Evolutionary conservation across 2,797 vertebrate species (phyloP).

Genomic region (Podarcis lilfordi): DNA sequence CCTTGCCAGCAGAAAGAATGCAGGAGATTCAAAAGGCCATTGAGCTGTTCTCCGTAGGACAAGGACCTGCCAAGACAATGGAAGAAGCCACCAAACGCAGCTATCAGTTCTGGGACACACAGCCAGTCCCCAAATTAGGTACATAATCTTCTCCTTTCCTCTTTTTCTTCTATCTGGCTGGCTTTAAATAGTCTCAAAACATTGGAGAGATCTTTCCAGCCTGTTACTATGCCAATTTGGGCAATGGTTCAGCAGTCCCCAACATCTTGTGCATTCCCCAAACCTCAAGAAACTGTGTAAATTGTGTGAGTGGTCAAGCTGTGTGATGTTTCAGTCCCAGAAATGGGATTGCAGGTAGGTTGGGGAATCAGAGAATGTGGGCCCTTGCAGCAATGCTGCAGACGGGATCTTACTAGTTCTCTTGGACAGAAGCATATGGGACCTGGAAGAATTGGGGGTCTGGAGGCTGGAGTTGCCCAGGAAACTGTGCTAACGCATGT

Average conservation of each 20-base stretch:
- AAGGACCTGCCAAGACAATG: constrained; percentile 98
- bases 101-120: constrained; percentile 99
- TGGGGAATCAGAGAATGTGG: background rate
- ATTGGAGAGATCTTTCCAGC: background rate
- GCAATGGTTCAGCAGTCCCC: background rate
- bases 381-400: background rate
- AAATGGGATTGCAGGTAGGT: background rate
- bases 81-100: constrained; percentile 96
- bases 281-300: background rate
- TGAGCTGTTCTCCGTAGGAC: constrained; percentile 95
- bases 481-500: background rate
- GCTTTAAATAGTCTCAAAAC: background rate
- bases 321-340: background rate
- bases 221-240: background rate
- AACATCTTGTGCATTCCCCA: background rate
- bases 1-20: constrained; percentile 91
- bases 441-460: background rate
- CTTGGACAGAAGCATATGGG: background rate
- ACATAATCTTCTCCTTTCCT: constrained; percentile 43
- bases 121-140: constrained; percentile 98
- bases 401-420: background rate
- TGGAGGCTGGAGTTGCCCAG: background rate
- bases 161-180: background rate
- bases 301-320: background rate
- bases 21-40: constrained; percentile 99